A percentile compares a stretch with the other conserved stretches of the same genome.
Evolutionary conservation across 2,797 vertebrate species (phyloP).

Genomic region (Macropus fuliginosus): DNA sequence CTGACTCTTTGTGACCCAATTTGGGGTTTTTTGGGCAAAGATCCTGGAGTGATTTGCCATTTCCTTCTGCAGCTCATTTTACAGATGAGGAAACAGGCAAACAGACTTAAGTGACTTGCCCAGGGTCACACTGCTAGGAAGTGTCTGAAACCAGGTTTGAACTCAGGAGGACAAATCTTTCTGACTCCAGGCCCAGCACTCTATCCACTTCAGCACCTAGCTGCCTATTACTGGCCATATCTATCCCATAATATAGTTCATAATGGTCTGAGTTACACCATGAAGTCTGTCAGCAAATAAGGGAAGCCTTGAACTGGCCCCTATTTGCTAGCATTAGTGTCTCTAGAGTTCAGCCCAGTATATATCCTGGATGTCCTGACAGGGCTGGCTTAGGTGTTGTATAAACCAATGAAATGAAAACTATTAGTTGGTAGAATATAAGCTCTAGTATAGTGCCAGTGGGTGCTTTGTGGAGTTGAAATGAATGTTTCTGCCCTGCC

Average conservation of each 20-base stretch:
- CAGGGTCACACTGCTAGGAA: not conserved
- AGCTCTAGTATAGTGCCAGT: not conserved
- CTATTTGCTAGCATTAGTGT: not conserved
- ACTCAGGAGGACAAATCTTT: not conserved
- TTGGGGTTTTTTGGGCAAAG: not conserved
- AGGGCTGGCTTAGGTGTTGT: not conserved
- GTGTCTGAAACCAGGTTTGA: not conserved
- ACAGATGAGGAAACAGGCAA: not conserved
- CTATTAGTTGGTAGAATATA: not conserved
- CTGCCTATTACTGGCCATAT: not conserved
- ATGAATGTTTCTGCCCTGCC: not conserved
- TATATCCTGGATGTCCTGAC: not conserved
- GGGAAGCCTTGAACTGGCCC: not conserved
- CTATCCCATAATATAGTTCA: not conserved
- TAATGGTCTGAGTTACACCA: too few relatives aligned
- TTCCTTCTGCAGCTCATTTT: not conserved
- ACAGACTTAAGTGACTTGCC: not conserved
- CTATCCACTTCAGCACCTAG: not conserved
- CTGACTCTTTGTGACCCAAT: not conserved
- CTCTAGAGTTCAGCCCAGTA: not conserved
- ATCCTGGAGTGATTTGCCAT: not conserved
- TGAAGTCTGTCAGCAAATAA: not conserved
- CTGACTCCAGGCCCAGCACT: not conserved
- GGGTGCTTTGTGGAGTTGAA: not conserved
- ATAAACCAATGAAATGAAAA: not conserved